Evolutionary conservation across 1,140 invertebrate species (phyloP).

Genomic region (Eufriesea mexicana): DNA sequence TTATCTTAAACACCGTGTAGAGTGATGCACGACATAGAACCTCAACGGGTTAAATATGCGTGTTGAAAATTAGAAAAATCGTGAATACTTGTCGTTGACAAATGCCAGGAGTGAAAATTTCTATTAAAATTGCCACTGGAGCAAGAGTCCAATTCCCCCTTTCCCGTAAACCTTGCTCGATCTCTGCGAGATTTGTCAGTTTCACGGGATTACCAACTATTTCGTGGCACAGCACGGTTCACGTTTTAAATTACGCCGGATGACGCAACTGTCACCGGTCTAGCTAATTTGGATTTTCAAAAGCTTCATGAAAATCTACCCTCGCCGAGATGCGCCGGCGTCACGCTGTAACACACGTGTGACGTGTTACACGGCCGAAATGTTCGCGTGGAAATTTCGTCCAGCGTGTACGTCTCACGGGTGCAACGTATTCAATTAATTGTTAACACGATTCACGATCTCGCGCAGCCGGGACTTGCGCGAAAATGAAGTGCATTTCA

Average conservation of each 20-base stretch:
- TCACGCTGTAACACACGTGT: constrained; percentile 21
- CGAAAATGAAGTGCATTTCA: too few species aligned
- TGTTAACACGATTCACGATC: constrained; percentile 17
- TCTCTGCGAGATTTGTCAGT: not conserved
- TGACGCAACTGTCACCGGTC: constrained; percentile 30
- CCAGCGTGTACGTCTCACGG: not conserved
- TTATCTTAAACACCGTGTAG: too few species aligned
- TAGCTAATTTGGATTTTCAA: constrained; percentile 45
- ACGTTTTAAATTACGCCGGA: constrained; percentile 29
- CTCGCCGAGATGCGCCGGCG: not conserved
- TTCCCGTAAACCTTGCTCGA: not conserved
- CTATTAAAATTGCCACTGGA: not conserved
- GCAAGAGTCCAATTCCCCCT: not conserved
- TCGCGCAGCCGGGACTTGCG: not conserved
- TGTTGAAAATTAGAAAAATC: too few species aligned
- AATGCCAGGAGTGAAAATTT: not conserved
- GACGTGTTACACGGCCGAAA: constrained; percentile 25
- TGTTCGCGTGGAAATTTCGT: constrained; percentile 5
- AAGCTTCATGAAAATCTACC: constrained; percentile 39
- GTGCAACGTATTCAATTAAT: constrained; percentile 27
- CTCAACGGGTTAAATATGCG: too few species aligned
- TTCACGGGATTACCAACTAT: not conserved
- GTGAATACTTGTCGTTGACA: not conserved
- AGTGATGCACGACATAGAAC: too few species aligned
- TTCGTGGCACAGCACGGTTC: not conserved